Evolutionary conservation across 2,113 vertebrate genomes (phyloP), one percentile per base, ranked within the genome.

Genomic region (Aramus guarauna): DNA sequence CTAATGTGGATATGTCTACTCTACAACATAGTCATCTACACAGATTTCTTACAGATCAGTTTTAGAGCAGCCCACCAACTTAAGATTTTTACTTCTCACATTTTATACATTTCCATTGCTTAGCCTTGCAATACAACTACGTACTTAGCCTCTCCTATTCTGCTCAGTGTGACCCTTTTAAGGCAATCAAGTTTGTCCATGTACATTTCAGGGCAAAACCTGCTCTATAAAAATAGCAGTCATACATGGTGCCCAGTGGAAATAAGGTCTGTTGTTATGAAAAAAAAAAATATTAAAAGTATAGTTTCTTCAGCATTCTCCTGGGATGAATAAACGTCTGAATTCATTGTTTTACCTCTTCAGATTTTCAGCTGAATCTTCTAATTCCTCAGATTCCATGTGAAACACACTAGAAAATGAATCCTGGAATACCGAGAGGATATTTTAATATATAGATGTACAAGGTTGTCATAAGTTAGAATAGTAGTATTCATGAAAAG

Each of bases 391-490:
- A 68, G 98, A 98, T 90, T 99, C 99, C 99, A 99, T 99, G 96
- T 99, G 99, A 97, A 99, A 99, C 85, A 99, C 99, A 62, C 99
- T 99, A 94, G 99, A 99, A 98, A 99, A 99, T 43, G 99, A 99
- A 96, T 99, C 99, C 99, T 99, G 98, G 53, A 98, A 98, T n/a
- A 95, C 11, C 84, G 8, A 43, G 21, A 96, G 30, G 36, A 45
- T 88, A 81, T 62, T 89, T 91, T 55, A 94, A 93, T 66, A 56
- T 16, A 47, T 20, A 48, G 18, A 14, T 60, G 9, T 90, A 8
- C 19, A 32, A 36, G 3, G 13, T 26, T 72, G 29, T 53, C 34
- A 7, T 60, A 64, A 64, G 23, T 90, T 50, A 79, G 34, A 91
- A 30, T 9, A 66, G 26, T 14, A 26, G 32, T 37, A 67, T 53